Evolutionary conservation across 2,113 vertebrate species (phyloP).

Genomic region (Ahaetulla prasina): DNA sequence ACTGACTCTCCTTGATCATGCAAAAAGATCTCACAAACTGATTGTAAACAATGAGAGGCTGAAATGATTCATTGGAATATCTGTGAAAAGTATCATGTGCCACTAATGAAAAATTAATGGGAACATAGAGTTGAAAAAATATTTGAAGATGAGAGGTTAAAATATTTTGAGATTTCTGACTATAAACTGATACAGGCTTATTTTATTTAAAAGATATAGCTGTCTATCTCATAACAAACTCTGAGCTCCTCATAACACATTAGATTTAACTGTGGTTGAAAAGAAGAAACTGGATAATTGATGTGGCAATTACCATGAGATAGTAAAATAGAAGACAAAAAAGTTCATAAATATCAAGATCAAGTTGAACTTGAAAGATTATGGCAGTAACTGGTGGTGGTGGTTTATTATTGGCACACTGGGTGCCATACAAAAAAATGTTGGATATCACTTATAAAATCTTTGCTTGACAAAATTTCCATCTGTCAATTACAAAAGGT

Average conservation of each 20-base stretch:
- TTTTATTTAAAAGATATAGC: background rate
- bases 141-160: background rate
- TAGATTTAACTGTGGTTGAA: background rate
- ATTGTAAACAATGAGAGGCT: background rate
- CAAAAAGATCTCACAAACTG: background rate
- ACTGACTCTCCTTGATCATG: background rate
- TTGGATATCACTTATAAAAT: background rate
- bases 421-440: background rate
- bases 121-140: background rate
- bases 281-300: background rate
- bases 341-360: background rate
- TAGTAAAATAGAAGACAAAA: background rate
- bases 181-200: background rate
- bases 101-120: background rate
- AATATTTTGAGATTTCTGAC: background rate
- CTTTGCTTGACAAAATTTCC: background rate
- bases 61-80: background rate
- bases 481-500: background rate
- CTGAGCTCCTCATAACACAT: background rate
- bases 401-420: background rate
- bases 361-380: background rate
- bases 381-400: background rate
- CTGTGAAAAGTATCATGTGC: background rate
- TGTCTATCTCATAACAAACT: background rate
- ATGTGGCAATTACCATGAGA: background rate